These are phyloP conservation scores for Drosophila nebulosa DNA, from an alignment of 1,140 invertebrate species.

Conservation along the genomic window DNA sequence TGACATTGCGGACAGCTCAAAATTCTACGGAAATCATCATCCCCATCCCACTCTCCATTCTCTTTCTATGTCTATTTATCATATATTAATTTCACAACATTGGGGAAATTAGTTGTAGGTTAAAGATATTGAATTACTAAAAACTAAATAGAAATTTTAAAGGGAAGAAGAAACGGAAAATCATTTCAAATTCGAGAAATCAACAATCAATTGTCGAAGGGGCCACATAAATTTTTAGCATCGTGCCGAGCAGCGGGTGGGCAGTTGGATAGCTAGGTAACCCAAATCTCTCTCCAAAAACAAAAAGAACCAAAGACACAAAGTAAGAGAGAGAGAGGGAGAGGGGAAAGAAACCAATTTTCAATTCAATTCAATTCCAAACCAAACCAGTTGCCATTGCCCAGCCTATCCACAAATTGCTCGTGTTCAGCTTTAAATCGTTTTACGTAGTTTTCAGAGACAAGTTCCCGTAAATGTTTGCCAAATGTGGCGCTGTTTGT, in stretches of 20 bases:
- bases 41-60: slow-evolving; percentile 3
- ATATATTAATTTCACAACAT: slow-evolving; percentile 53
- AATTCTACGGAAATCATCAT: slow-evolving; percentile 36
- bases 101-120: slow-evolving; percentile 44
- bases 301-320: not conserved
- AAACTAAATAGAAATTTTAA: slow-evolving; percentile 2
- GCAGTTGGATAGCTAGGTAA: not conserved
- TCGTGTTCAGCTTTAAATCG: slow-evolving; percentile 77
- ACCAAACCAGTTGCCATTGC: not conserved
- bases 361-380: not conserved
- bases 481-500: slow-evolving; percentile 77
- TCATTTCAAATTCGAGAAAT: slow-evolving; percentile 45
- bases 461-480: slow-evolving; percentile 71
- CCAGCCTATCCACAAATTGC: slow-evolving; percentile 71
- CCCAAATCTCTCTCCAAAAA: slow-evolving; percentile 4
- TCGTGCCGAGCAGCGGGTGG: slow-evolving; percentile 17
- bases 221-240: slow-evolving; percentile 61
- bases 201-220: slow-evolving; percentile 66
- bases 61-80: slow-evolving; percentile 13
- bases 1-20: slow-evolving; percentile 59
- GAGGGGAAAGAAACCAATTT: not conserved
- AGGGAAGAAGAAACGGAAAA: slow-evolving; percentile 3
- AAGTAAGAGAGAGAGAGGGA: not conserved
- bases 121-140: slow-evolving; percentile 57
- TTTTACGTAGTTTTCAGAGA: slow-evolving; percentile 74